Percentiles rank a stretch among this genome's conserved stretches.
phyloP scores from a whole-genome alignment of 2,888 invertebrate genomes.

The Holacanthella duospinosa region DNA sequence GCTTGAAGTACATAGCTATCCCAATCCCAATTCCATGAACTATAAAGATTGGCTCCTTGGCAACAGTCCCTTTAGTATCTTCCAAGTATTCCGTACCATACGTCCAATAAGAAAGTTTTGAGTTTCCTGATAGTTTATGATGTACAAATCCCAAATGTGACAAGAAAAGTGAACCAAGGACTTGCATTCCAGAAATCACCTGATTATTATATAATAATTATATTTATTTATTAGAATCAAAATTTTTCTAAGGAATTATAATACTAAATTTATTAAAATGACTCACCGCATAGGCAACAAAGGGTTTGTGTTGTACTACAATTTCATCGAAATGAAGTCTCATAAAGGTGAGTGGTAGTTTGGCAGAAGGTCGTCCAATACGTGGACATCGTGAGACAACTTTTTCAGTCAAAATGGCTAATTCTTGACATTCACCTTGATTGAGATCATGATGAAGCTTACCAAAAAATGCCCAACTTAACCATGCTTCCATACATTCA shows the following conservation, averaged over 20 bases:
- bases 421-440: constrained; percentile 1
- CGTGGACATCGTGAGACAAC: background rate
- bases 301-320: constrained; percentile 15
- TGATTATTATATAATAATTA: background rate
- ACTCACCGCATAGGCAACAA: constrained; percentile 13
- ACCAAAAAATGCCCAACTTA: constrained; percentile 13
- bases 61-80: no score
- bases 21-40: constrained; percentile 16
- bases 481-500: constrained; percentile 12
- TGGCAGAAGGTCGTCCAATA: background rate
- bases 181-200: constrained; percentile 10
- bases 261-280: background rate
- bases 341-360: constrained; percentile 10
- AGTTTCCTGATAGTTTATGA: background rate
- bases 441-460: constrained; percentile 1
- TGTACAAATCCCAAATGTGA: background rate
- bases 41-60: constrained; percentile 12
- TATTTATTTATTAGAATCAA: background rate
- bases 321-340: constrained; percentile 13
- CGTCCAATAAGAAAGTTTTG: constrained; percentile 11
- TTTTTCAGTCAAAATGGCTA: background rate
- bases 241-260: background rate
- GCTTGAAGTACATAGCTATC: constrained; percentile 12
- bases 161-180: background rate
- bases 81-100: background rate